Conservation (phyloP, 2,888 invertebrate genomes). For the Leptopilina drosophilae region DNA sequence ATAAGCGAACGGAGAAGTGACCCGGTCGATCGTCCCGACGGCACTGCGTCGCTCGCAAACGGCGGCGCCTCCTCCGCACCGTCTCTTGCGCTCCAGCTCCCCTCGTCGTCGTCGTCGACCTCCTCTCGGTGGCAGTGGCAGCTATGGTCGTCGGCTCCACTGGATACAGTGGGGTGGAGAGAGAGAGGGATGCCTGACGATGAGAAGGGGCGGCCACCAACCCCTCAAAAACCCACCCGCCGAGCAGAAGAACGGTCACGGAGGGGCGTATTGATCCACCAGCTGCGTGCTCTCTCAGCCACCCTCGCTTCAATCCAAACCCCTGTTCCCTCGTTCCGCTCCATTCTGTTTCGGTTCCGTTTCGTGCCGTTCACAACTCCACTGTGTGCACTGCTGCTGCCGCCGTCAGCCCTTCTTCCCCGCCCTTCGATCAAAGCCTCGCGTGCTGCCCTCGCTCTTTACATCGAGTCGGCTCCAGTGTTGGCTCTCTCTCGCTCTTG, state of each 20-base stretch:
- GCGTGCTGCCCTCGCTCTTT: slow-evolving; percentile 60
- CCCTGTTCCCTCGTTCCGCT: slow-evolving; percentile 33
- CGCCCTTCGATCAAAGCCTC: slow-evolving; percentile 53
- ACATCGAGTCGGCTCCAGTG: not conserved
- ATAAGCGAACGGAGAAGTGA: slow-evolving; percentile 54
- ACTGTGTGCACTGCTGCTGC: no score
- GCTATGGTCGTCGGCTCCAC: slow-evolving; percentile 53
- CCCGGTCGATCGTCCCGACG: slow-evolving; percentile 74
- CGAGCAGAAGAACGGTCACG: slow-evolving; percentile 50
- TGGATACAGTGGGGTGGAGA: slow-evolving; percentile 49
- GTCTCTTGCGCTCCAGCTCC: slow-evolving; percentile 64
- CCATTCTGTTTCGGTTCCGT: slow-evolving; percentile 28
- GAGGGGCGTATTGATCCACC: slow-evolving; percentile 75
- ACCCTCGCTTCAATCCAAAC: slow-evolving; percentile 53
- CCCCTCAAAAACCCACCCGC: slow-evolving; percentile 56
- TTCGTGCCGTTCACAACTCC: slow-evolving; percentile 19
- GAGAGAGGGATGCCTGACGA: slow-evolving; percentile 34
- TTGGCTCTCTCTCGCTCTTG: no score
- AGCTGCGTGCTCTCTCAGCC: slow-evolving; percentile 72
- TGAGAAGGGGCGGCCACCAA: slow-evolving; percentile 54
- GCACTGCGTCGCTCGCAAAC: slow-evolving; percentile 75
- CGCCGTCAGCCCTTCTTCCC: not conserved
- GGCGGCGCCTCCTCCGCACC: slow-evolving; percentile 71
- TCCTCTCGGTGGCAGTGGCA: slow-evolving; percentile 52
- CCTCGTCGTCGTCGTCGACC: slow-evolving; percentile 47